Conservation (phyloP, 2,888 invertebrate genomes). For the Zaprionus lineosus region DNA sequence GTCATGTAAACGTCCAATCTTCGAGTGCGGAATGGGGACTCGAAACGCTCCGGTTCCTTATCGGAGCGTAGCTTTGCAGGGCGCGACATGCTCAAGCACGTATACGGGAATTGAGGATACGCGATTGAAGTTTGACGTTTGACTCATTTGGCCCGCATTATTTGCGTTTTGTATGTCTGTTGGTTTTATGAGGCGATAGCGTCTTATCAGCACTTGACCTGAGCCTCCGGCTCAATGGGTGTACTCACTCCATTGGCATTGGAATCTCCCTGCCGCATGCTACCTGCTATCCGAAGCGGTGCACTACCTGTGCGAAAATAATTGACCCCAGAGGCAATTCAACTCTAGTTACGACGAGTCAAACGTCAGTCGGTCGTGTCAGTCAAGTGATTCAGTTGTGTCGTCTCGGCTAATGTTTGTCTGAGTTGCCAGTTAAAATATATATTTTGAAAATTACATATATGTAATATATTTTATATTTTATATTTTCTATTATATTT, state of each 20-base stretch:
- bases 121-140: conserved; percentile 27
- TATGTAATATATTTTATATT: neutral
- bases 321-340: too few relatives aligned
- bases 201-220: conserved; percentile 28
- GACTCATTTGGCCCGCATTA: conserved; percentile 35
- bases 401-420: too few relatives aligned
- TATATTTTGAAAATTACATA: too few relatives aligned
- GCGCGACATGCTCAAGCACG: conserved; percentile 42
- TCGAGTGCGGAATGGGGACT: too few relatives aligned
- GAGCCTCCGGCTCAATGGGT: too few relatives aligned
- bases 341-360: too few relatives aligned
- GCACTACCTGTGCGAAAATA: conserved; percentile 18
- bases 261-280: neutral
- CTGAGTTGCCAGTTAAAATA: neutral
- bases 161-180: conserved; percentile 19
- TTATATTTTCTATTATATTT: neutral
- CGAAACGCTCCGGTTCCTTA: conserved; percentile 46
- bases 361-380: neutral
- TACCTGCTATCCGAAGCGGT: conserved; percentile 7
- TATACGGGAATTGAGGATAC: conserved; percentile 10
- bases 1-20: too few relatives aligned
- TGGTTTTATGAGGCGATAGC: conserved; percentile 33
- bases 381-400: neutral
- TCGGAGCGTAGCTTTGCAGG: conserved; percentile 28
- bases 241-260: too few relatives aligned